These are phyloP conservation scores for Electrona antarctica DNA, from an alignment of 2,113 vertebrate species.

Conservation along the genomic window DNA sequence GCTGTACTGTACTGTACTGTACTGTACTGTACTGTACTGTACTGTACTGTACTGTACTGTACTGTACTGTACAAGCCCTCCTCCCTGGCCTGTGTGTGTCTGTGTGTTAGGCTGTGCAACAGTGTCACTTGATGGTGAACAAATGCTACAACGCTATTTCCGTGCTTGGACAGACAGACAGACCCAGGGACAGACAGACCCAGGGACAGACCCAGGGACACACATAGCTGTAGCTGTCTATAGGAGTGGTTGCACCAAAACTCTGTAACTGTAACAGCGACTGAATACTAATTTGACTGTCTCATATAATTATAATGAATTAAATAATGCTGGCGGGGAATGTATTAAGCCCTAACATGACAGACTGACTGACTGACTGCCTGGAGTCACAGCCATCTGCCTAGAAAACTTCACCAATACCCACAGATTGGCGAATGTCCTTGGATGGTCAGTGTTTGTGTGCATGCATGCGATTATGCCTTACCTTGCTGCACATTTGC, in stretches of 20 bases:
- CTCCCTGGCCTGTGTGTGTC: no score
- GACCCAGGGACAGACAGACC: no score
- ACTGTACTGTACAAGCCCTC: no score
- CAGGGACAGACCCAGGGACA: no score
- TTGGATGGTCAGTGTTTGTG: constrained; percentile 21
- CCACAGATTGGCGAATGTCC: constrained; percentile 42
- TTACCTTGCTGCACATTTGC: constrained; percentile 7
- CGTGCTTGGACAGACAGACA: no score
- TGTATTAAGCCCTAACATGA: constrained; percentile 31
- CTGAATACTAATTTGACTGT: constrained; percentile 3
- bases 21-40: no score
- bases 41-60: no score
- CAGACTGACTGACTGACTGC: constrained; percentile 51
- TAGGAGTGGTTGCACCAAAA: no score
- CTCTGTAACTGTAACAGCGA: constrained; percentile 10
- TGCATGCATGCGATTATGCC: constrained; percentile 1
- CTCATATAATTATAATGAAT: background rate
- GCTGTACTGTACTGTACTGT: background rate
- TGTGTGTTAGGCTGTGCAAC: no score
- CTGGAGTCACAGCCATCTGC: constrained; percentile 67
- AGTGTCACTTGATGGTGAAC: no score
- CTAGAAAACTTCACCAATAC: constrained; percentile 38
- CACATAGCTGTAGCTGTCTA: no score
- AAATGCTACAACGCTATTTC: no score
- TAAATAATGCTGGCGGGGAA: background rate